These are phyloP conservation scores for Hyperoplus immaculatus DNA, from an alignment of 2,797 vertebrate genomes.

Conservation along the genomic window DNA sequence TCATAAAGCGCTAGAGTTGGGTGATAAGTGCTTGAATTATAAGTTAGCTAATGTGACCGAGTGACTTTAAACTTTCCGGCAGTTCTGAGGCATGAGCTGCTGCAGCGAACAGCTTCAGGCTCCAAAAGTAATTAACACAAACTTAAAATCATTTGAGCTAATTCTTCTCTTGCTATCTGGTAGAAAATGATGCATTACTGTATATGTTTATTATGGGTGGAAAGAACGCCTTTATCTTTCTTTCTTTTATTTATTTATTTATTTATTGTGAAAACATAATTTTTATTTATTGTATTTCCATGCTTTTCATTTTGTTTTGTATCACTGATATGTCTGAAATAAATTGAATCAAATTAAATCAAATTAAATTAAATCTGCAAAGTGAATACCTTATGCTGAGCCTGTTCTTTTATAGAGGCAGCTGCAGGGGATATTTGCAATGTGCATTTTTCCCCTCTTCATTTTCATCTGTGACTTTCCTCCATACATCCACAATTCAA, in stretches of 20 bases:
- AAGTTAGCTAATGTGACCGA: constrained; percentile 85
- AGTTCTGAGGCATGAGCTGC: constrained; percentile 73
- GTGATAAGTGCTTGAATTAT: constrained; percentile 89
- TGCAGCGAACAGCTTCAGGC: constrained; percentile 82
- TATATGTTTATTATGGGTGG: constrained; percentile 86
- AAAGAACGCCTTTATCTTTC: constrained; percentile 81
- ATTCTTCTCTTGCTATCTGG: constrained; percentile 87
- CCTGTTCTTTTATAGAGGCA: constrained; percentile 77
- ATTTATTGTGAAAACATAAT: too few species aligned
- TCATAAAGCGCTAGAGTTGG: constrained; percentile 87
- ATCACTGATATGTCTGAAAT: too few species aligned
- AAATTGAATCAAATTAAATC: too few species aligned
- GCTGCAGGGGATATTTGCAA: constrained; percentile 78
- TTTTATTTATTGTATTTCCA: too few species aligned
- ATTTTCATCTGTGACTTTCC: constrained; percentile 60
- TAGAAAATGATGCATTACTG: constrained; percentile 85
- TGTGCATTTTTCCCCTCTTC: constrained; percentile 47
- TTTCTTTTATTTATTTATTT: too few species aligned
- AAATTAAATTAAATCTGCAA: constrained; percentile 59
- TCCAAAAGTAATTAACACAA: constrained; percentile 89
- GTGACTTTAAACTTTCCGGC: constrained; percentile 87
- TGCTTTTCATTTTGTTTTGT: too few species aligned
- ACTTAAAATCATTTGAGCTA: constrained; percentile 89
- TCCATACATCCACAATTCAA: constrained; percentile 73
- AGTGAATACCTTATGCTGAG: constrained; percentile 86